phyloP scores from a whole-genome alignment of 2,888 invertebrate genomes.

The Tryphoninae sp. region DNA sequence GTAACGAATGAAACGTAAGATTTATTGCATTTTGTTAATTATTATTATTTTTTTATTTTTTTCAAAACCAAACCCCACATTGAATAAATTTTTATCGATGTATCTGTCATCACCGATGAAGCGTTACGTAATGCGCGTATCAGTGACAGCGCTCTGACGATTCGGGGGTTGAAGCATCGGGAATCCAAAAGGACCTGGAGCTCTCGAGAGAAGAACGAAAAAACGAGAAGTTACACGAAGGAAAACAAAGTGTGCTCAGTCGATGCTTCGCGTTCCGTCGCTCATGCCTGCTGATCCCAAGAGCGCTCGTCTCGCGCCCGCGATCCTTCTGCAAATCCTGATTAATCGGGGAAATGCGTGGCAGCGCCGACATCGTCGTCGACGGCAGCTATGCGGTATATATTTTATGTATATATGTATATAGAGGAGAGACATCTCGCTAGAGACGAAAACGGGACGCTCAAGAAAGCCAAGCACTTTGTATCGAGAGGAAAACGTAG shows the following conservation, averaged over 20 bases:
- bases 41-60: neutral
- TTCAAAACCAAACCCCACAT: neutral
- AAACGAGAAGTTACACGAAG: constrained; percentile 28
- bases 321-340: constrained; percentile 61
- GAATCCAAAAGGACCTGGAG: constrained; percentile 36
- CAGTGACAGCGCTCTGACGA: constrained; percentile 19
- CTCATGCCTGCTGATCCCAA: constrained; percentile 46
- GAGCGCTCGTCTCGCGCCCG: constrained; percentile 36
- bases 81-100: neutral
- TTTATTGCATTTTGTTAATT: neutral
- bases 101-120: neutral
- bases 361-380: constrained; percentile 54
- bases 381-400: neutral
- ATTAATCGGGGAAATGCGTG: constrained; percentile 65
- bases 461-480: constrained; percentile 67
- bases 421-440: constrained; percentile 33
- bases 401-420: constrained; percentile 18
- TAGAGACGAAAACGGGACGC: constrained; percentile 57
- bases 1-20: neutral
- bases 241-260: constrained; percentile 44
- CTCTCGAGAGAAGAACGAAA: constrained; percentile 14
- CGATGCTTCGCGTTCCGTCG: constrained; percentile 14
- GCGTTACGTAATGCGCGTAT: neutral
- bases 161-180: constrained; percentile 19
- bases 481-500: constrained; percentile 66